Percentiles rank a stretch among this genome's conserved stretches.
Evolutionary conservation across 2,888 invertebrate species (phyloP).

Genomic region (Thymelicus lineola): DNA sequence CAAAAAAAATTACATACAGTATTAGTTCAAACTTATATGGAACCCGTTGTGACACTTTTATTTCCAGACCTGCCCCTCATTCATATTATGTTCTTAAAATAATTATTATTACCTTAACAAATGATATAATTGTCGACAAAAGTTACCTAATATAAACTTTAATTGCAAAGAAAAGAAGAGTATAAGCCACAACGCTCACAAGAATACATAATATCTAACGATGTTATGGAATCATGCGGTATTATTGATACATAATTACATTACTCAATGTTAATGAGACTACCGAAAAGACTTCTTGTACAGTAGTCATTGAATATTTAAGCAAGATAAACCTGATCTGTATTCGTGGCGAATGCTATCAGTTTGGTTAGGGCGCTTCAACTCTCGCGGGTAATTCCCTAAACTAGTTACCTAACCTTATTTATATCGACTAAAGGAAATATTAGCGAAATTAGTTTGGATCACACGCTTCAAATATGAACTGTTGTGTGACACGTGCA

Average conservation of each 20-base stretch:
- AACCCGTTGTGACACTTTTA: too few relatives aligned
- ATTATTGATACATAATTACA: slow-evolving; percentile 1
- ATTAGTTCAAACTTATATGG: too few relatives aligned
- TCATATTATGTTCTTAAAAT: too few relatives aligned
- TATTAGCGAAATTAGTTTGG: slow-evolving; percentile 75
- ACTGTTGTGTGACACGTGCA: neutral
- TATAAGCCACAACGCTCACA: too few relatives aligned
- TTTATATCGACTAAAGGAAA: slow-evolving; percentile 75
- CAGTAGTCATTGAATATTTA: slow-evolving; percentile 61
- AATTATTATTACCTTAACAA: too few relatives aligned
- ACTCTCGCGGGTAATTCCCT: slow-evolving; percentile 75
- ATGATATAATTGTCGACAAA: too few relatives aligned
- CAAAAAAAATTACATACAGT: too few relatives aligned
- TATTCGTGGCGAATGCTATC: slow-evolving; percentile 72
- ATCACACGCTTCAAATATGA: slow-evolving; percentile 31
- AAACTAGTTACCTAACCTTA: slow-evolving; percentile 79
- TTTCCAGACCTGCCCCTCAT: too few relatives aligned
- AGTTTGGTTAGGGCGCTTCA: slow-evolving; percentile 59
- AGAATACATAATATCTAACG: neutral
- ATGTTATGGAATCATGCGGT: neutral
- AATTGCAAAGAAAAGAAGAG: too few relatives aligned
- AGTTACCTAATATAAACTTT: too few relatives aligned
- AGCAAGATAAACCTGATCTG: slow-evolving; percentile 60
- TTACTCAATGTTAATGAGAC: slow-evolving; percentile 23
- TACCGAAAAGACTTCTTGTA: slow-evolving; percentile 13